Percentiles rank a stretch among this genome's conserved stretches.
Conservation (phyloP, 53 echinoderm and acorn worm species). For the Hippasteria phrygiana region DNA sequence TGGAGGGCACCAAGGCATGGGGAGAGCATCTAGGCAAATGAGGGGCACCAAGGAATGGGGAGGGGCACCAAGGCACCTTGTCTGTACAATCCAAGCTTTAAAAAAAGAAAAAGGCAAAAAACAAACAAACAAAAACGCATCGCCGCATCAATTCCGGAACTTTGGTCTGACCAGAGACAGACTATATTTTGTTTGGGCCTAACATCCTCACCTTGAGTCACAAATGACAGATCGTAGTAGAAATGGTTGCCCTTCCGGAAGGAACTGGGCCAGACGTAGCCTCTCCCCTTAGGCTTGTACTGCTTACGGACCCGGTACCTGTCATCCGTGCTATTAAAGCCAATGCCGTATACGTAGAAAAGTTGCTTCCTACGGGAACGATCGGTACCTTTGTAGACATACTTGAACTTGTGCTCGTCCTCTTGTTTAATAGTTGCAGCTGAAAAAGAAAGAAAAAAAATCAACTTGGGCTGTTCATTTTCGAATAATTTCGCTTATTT, state of each 20-base stretch:
- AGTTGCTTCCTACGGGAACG: constrained; percentile 83
- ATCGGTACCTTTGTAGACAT: constrained; percentile 83
- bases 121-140: too few relatives aligned
- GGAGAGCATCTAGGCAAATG: too few relatives aligned
- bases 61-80: too few relatives aligned
- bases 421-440: constrained; percentile 79
- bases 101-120: too few relatives aligned
- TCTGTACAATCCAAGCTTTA: too few relatives aligned
- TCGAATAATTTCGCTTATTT: too few relatives aligned
- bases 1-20: too few relatives aligned
- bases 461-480: background rate
- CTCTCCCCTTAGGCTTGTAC: constrained; percentile 95
- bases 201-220: constrained; percentile 82
- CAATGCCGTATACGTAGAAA: constrained; percentile 95
- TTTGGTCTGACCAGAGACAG: too few relatives aligned
- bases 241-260: constrained; percentile 92
- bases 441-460: constrained; percentile 41
- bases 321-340: constrained; percentile 84
- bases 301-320: constrained; percentile 76
- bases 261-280: constrained; percentile 97
- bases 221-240: constrained; percentile 86
- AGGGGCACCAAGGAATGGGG: too few relatives aligned
- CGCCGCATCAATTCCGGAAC: too few relatives aligned
- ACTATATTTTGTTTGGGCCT: background rate
- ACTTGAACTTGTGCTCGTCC: constrained; percentile 84